phyloP scores from a whole-genome alignment of 1,140 invertebrate genomes.

The Adelges cooleyi region DNA sequence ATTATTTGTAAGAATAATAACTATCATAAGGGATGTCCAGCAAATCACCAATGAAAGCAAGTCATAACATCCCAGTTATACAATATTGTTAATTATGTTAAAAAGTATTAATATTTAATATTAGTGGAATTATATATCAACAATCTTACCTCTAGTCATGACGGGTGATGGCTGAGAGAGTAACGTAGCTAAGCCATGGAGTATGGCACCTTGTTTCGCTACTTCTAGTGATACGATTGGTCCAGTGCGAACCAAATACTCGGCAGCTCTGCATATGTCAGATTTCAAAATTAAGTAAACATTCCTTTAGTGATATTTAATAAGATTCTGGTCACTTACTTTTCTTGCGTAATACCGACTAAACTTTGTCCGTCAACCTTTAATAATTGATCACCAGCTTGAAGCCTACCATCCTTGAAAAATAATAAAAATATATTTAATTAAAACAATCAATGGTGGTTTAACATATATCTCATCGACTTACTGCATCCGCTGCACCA shows the following conservation, averaged over 20 bases:
- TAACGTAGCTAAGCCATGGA: conserved; percentile 88
- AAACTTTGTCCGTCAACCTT: conserved; percentile 95
- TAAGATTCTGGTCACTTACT: conserved; percentile 41
- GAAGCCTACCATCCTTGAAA: conserved; percentile 73
- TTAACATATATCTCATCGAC: conserved; percentile 34
- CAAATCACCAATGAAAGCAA: conserved; percentile 11
- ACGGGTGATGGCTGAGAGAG: conserved; percentile 81
- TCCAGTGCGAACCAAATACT: conserved; percentile 88
- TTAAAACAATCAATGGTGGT: background rate
- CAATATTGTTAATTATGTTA: background rate
- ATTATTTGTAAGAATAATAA: background rate
- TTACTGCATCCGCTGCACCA: conserved; percentile 82
- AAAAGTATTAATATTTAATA: background rate
- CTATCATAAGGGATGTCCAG: background rate
- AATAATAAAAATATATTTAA: conserved; percentile 19
- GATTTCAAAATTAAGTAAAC: conserved; percentile 3
- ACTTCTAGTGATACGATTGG: conserved; percentile 88
- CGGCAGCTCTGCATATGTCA: conserved; percentile 73
- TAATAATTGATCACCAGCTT: conserved; percentile 92
- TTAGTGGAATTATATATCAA: background rate
- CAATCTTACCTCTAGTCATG: conserved; percentile 56
- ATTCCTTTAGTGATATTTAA: background rate
- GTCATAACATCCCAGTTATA: conserved; percentile 3
- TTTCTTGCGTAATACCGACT: conserved; percentile 92
- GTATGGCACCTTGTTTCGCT: conserved; percentile 92